Conservation (phyloP, 2,113 vertebrate species). For the Pyxicephalus adspersus region DNA sequence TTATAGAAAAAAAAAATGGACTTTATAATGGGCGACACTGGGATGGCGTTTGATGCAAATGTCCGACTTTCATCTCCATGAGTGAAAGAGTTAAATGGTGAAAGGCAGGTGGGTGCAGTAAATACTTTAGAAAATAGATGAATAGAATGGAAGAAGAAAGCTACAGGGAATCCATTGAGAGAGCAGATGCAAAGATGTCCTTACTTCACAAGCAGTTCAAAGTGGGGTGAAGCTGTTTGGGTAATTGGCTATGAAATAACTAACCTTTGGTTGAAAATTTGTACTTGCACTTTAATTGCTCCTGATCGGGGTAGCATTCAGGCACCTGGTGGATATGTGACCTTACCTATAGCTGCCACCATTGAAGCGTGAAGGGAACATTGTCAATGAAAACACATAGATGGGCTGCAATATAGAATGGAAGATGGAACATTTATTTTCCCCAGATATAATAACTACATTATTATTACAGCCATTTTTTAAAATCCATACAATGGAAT, state of each 20-base stretch:
- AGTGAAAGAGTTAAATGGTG: slow-evolving; percentile 80
- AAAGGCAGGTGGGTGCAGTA: slow-evolving; percentile 78
- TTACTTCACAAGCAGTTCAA: slow-evolving; percentile 77
- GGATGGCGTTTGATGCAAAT: slow-evolving; percentile 75
- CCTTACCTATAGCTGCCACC: slow-evolving; percentile 75
- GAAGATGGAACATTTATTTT: too few species aligned
- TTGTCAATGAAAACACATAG: not conserved
- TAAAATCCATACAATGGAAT: too few species aligned
- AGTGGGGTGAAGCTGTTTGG: slow-evolving; percentile 75
- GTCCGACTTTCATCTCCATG: slow-evolving; percentile 76
- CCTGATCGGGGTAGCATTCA: slow-evolving; percentile 68
- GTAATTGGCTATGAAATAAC: slow-evolving; percentile 84
- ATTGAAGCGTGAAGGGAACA: slow-evolving; percentile 58
- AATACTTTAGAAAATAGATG: slow-evolving; percentile 77
- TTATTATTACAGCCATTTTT: too few species aligned
- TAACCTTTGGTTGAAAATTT: slow-evolving; percentile 78
- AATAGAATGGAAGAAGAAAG: slow-evolving; percentile 77
- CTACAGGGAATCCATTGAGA: slow-evolving; percentile 82
- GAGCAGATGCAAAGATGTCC: slow-evolving; percentile 77
- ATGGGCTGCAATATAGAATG: too few species aligned
- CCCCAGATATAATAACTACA: too few species aligned
- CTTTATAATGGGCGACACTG: slow-evolving; percentile 26
- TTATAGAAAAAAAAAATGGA: slow-evolving; percentile 50
- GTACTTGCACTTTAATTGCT: slow-evolving; percentile 74
- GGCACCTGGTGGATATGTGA: slow-evolving; percentile 79